A percentile compares a stretch with the other conserved stretches of the same genome.
Conservation (phyloP, 1,140 invertebrate species). For the Sarcophaga peregrina region DNA sequence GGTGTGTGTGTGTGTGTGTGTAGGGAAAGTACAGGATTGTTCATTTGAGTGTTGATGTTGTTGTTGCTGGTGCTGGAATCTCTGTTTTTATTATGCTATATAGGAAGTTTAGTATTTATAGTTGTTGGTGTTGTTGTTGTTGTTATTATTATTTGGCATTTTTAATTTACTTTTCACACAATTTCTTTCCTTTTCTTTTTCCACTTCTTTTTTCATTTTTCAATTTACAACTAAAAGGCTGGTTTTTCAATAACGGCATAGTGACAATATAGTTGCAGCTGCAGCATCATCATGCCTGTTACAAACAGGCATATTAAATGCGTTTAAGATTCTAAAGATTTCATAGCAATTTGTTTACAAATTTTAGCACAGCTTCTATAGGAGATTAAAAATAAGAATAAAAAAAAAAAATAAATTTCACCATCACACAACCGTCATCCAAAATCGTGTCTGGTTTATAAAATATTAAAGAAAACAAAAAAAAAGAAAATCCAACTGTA, state of each 20-base stretch:
- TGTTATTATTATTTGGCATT: background rate
- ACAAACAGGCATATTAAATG: constrained; percentile 4
- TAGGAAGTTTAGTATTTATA: background rate
- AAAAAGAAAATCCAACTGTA: too few relatives aligned
- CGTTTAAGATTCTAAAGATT: constrained; percentile 35
- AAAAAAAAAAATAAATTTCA: too few relatives aligned
- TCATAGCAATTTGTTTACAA: constrained; percentile 40
- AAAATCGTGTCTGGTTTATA: too few relatives aligned
- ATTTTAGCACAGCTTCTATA: background rate
- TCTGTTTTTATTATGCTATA: background rate
- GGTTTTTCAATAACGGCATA: too few relatives aligned
- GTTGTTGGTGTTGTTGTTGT: too few relatives aligned
- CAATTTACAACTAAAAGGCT: too few relatives aligned
- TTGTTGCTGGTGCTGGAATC: background rate
- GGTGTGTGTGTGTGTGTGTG: background rate
- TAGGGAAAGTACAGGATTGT: background rate
- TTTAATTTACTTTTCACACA: background rate
- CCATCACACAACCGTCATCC: too few relatives aligned
- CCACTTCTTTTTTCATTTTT: too few relatives aligned
- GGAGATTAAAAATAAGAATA: too few relatives aligned
- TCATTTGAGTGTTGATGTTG: background rate
- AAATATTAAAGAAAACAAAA: too few relatives aligned
- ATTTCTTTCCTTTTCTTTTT: background rate
- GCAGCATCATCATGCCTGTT: background rate
- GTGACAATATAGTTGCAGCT: background rate